Percentiles rank a stretch among this genome's conserved stretches.
Conservation (phyloP, 2,797 vertebrate species). For the Neosilurus mollespiculum region DNA sequence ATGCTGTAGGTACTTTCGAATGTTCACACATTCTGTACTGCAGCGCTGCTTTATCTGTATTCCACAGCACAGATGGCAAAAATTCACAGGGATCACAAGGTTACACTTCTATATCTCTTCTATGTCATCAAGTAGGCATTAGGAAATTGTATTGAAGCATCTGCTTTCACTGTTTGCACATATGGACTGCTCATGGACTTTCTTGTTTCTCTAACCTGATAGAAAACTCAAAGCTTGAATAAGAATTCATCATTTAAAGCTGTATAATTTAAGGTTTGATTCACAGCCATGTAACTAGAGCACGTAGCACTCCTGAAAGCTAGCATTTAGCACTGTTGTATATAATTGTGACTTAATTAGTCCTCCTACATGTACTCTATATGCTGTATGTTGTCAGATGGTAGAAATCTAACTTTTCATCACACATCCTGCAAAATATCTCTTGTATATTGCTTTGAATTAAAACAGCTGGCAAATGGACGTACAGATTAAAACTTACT, state of each 20-base stretch:
- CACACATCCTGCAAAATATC: neutral
- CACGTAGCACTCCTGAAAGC: neutral
- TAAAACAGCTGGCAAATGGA: neutral
- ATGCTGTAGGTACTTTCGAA: too few species aligned
- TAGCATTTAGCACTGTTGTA: neutral
- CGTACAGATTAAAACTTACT: neutral
- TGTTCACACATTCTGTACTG: neutral
- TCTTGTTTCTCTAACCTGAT: neutral
- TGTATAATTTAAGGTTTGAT: neutral
- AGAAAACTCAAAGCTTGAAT: neutral
- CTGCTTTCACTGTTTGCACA: neutral
- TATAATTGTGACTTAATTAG: neutral
- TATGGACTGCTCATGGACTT: neutral
- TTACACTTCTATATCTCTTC: neutral
- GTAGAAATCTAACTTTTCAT: neutral
- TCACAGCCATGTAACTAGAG: neutral
- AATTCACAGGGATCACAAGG: neutral
- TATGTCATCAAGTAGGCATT: neutral
- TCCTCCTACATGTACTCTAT: neutral
- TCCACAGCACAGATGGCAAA: neutral
- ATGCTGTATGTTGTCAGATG: neutral
- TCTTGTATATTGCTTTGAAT: neutral
- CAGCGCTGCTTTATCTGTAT: neutral
- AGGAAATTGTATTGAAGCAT: neutral
- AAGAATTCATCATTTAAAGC: neutral